Conservation (phyloP, 2,113 vertebrate species). For the Pterocles burchelli region DNA sequence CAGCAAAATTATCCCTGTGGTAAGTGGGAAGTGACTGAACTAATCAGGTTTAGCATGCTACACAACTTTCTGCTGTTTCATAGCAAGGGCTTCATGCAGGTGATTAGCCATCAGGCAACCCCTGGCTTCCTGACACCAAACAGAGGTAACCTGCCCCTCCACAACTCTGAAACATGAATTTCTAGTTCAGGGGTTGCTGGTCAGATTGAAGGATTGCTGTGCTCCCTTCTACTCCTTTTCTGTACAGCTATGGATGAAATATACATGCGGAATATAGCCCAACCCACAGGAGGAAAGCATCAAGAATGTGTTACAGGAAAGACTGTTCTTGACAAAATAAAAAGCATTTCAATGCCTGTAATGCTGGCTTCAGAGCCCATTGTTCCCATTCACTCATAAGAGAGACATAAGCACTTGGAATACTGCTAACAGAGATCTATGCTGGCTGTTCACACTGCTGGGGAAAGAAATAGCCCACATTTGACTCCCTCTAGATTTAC, state of each 20-base stretch:
- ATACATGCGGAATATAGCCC: neutral
- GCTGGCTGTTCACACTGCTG: neutral
- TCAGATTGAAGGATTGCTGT: neutral
- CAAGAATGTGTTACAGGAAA: neutral
- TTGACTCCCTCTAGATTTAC: neutral
- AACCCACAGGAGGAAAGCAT: neutral
- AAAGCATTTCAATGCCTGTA: neutral
- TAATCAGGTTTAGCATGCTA: neutral
- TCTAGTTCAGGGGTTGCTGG: neutral
- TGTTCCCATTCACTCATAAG: neutral
- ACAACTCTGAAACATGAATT: neutral
- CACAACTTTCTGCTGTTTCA: neutral
- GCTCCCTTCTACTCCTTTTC: neutral
- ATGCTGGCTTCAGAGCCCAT: neutral
- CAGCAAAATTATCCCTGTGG: neutral
- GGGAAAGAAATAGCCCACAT: neutral
- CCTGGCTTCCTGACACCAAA: neutral
- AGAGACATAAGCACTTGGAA: neutral
- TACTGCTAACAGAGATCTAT: neutral
- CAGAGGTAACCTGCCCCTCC: neutral
- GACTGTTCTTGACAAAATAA: neutral
- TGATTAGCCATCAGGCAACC: neutral
- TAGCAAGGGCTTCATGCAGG: neutral
- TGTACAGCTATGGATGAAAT: neutral
- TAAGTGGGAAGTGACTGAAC: neutral